Evolutionary conservation across 2,888 invertebrate genomes (phyloP).

Genomic region (Polyommatus icarus): DNA sequence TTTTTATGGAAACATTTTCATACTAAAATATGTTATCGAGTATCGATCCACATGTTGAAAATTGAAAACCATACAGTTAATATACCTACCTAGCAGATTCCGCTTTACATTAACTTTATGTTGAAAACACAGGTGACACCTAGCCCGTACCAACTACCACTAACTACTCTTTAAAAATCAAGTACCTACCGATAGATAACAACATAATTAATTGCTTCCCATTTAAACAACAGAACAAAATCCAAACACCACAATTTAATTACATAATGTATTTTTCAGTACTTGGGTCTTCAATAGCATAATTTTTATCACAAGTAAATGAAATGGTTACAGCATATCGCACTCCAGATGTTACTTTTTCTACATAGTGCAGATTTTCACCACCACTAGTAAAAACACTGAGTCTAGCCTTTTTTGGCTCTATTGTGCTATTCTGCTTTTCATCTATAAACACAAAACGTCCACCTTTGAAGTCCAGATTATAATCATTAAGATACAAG

Average conservation of each 20-base stretch:
- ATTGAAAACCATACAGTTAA: too few relatives aligned
- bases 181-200: too few relatives aligned
- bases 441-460: conserved; percentile 89
- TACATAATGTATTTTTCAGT: conserved; percentile 50
- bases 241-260: conserved; percentile 15
- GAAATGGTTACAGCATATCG: conserved; percentile 92
- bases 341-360: conserved; percentile 86
- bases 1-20: too few relatives aligned
- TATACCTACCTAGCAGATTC: too few relatives aligned
- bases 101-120: too few relatives aligned
- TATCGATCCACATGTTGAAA: too few relatives aligned
- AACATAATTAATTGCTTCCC: too few relatives aligned
- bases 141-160: background rate
- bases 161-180: background rate
- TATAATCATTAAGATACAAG: conserved; percentile 88
- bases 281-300: conserved; percentile 82
- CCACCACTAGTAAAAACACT: conserved; percentile 93
- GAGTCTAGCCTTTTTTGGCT: conserved; percentile 89
- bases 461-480: conserved; percentile 89
- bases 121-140: too few relatives aligned
- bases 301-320: conserved; percentile 89
- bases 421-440: conserved; percentile 84
- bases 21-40: too few relatives aligned
- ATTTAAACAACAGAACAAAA: background rate
- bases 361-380: conserved; percentile 92